These are phyloP conservation scores for Pterostichus niger DNA, from an alignment of 2,888 invertebrate genomes.

Conservation along the genomic window DNA sequence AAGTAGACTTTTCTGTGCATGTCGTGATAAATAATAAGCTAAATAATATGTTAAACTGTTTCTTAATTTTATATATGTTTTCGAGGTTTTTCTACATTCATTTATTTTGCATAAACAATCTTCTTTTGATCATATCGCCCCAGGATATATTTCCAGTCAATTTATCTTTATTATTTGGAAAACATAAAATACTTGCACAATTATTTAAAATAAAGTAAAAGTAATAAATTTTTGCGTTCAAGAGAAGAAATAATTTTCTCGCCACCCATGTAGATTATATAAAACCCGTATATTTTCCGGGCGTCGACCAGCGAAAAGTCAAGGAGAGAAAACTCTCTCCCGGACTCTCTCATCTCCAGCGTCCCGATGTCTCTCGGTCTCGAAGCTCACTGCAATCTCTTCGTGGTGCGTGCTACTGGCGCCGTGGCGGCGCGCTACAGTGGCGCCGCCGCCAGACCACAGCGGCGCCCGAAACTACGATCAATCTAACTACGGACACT, in stretches of 20 bases:
- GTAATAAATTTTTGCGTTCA: no score
- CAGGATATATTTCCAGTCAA: no score
- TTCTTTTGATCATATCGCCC: no score
- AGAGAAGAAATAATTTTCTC: background rate
- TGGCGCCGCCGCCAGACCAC: conserved; percentile 73
- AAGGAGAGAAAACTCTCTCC: background rate
- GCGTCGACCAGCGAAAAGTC: conserved; percentile 52
- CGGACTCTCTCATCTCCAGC: conserved; percentile 14
- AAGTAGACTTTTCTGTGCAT: no score
- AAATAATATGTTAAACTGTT: no score
- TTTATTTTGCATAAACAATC: no score
- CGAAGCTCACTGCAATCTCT: conserved; percentile 69
- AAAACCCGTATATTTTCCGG: conserved; percentile 45
- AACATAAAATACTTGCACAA: no score
- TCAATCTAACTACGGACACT: conserved; percentile 71
- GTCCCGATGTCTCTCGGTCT: background rate
- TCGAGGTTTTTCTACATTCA: no score
- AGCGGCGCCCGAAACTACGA: conserved; percentile 73
- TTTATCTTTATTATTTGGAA: no score
- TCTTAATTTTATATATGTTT: no score
- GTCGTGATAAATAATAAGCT: no score
- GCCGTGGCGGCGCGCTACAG: conserved; percentile 72
- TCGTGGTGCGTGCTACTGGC: conserved; percentile 72
- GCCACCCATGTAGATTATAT: background rate
- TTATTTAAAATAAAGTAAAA: no score